Evolutionary conservation across 2,888 invertebrate species (phyloP).

Genomic region (Erebia aethiops): DNA sequence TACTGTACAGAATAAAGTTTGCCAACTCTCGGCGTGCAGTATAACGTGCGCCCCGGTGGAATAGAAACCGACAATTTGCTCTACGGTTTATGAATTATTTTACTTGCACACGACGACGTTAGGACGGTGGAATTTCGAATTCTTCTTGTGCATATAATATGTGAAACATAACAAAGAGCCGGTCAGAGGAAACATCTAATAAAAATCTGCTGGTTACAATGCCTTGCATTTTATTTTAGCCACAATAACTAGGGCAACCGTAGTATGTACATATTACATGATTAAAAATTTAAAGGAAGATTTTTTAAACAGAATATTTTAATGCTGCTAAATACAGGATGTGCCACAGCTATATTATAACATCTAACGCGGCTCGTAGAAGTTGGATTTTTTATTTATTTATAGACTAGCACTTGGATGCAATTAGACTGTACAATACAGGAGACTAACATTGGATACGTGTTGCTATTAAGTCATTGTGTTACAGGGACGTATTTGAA

Average conservation of each 20-base stretch:
- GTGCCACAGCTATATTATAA: no score
- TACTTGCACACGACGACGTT: slow-evolving; percentile 25
- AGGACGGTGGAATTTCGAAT: slow-evolving; percentile 28
- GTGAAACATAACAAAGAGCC: slow-evolving; percentile 32
- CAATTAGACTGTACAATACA: no score
- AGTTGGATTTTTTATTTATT: no score
- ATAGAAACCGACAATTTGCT: slow-evolving; percentile 42
- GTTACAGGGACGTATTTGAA: no score
- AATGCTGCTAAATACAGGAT: no score
- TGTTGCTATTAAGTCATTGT: no score
- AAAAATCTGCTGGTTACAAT: slow-evolving; percentile 27
- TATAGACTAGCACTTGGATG: no score
- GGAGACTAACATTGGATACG: no score
- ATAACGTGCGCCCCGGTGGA: slow-evolving; percentile 36
- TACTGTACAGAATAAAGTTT: no score
- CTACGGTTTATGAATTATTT: slow-evolving; percentile 43
- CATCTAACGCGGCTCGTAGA: no score
- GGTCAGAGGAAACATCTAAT: slow-evolving; percentile 29
- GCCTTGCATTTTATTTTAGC: slow-evolving; percentile 23
- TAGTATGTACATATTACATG: not conserved
- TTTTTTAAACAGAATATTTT: no score
- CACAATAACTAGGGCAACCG: not conserved
- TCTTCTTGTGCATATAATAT: slow-evolving; percentile 26
- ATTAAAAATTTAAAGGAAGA: not conserved
- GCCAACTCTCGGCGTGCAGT: slow-evolving; percentile 22